A percentile compares a stretch with the other conserved stretches of the same genome.
Conservation (phyloP, 1,140 invertebrate genomes). For the Microplitis demolitor region DNA sequence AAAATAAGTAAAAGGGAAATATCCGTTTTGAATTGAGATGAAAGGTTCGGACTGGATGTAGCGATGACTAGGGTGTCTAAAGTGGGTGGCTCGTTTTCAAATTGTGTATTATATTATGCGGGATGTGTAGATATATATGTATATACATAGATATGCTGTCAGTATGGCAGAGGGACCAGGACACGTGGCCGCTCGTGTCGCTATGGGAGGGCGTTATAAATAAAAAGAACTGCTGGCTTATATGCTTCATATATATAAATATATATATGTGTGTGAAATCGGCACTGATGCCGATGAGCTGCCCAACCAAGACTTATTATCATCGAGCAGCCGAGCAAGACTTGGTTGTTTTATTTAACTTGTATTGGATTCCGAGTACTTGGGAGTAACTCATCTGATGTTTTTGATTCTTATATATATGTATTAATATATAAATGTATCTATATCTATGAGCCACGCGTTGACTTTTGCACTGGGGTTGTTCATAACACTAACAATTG, state of each 20-base stretch:
- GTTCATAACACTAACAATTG: slow-evolving; percentile 12
- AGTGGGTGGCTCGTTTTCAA: slow-evolving; percentile 27
- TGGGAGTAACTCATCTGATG: neutral
- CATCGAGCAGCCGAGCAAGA: too few species aligned
- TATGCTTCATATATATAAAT: neutral
- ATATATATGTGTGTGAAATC: too few species aligned
- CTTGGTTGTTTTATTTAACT: neutral
- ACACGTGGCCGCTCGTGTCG: slow-evolving; percentile 32
- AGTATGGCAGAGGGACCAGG: slow-evolving; percentile 5
- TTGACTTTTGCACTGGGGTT: slow-evolving; percentile 4
- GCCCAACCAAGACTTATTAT: neutral
- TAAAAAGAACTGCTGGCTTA: slow-evolving; percentile 17
- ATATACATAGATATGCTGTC: neutral
- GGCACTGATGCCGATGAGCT: too few species aligned
- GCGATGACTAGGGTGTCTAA: slow-evolving; percentile 17
- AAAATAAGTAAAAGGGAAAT: slow-evolving; percentile 25
- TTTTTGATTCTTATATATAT: too few species aligned
- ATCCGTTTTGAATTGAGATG: slow-evolving; percentile 32
- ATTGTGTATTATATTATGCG: neutral
- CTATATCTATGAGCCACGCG: neutral
- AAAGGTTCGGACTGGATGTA: neutral
- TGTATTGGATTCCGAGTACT: neutral
- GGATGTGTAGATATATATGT: neutral
- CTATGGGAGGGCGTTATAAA: slow-evolving; percentile 9
- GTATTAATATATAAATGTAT: too few species aligned